Evolutionary conservation across 2,888 invertebrate species (phyloP), one percentile per base, ranked within the genome.

Genomic region (Strigamia crassipes): DNA sequence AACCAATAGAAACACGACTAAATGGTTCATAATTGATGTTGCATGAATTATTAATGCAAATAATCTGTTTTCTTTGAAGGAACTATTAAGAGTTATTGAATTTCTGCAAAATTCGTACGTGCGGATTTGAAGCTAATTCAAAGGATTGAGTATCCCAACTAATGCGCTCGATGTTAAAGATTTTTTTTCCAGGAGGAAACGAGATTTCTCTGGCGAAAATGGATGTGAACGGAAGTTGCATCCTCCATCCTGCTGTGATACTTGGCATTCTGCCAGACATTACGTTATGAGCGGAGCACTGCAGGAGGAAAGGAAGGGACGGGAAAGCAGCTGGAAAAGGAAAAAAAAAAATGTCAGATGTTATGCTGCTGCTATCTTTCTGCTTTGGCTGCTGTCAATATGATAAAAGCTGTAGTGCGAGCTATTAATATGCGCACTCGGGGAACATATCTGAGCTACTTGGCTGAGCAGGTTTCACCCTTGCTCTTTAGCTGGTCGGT

Each of bases 151-250:
- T 51, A 9, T 51, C 51, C 51, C 51, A 51, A 51, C 51, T 51
- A 51, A 51, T 51, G 51, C 51, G 12, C 51, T 51, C 51, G 18
- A 13, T 18, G 51, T 51, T 18, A 51, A 51, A 18, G 51, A 51
- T 51, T 51, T 51, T 51, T 51, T 51, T 13, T 51, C 38, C 12
- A 51, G 51, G 15, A 51, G 51, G 15, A 51, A 51, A 51, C 51
- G 51, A 51, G 51, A 51, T 51, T 51, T 51, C 18, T 51, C 51
- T 51, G n/a, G 15, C 51, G n/a, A 51, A 51, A 51, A 51, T 51
- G 51, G 51, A 51, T 51, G 51, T 51, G 51, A 51, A 51, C 51
- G 51, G 51, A 51, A 51, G 51, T 51, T 51, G 51, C 51, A 51
- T 51, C 51, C 51, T 51, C 51, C 18, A 51, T 51, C 51, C 51